phyloP scores from a whole-genome alignment of 2,888 invertebrate genomes.

The Drosophila gaucha region DNA sequence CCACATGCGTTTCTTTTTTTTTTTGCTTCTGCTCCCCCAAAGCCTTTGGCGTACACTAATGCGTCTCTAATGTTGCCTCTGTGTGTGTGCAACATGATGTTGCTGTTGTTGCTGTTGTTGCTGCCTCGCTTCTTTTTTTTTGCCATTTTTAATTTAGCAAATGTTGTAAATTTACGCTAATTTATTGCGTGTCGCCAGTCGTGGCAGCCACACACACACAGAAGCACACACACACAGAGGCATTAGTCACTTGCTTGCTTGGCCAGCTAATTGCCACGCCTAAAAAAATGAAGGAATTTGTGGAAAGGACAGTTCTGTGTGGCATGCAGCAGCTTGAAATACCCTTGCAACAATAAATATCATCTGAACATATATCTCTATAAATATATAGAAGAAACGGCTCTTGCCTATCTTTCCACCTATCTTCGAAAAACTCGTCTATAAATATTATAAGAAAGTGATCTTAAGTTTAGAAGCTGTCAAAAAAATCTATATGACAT shows the following conservation, averaged over 20 bases:
- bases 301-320: slow-evolving; percentile 2
- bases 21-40: neutral
- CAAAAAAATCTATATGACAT: too few relatives aligned
- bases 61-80: slow-evolving; percentile 66
- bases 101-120: slow-evolving; percentile 9
- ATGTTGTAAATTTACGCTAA: slow-evolving; percentile 80
- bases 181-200: slow-evolving; percentile 77
- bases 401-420: too few relatives aligned
- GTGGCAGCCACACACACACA: slow-evolving; percentile 54
- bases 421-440: too few relatives aligned
- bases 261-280: slow-evolving; percentile 70
- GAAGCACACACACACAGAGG: slow-evolving; percentile 28
- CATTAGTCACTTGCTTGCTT: slow-evolving; percentile 75
- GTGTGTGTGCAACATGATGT: slow-evolving; percentile 48
- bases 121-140: slow-evolving; percentile 29
- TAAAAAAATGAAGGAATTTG: slow-evolving; percentile 12
- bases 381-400: slow-evolving; percentile 4
- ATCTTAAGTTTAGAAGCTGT: too few relatives aligned
- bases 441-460: too few relatives aligned
- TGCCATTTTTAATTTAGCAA: slow-evolving; percentile 80
- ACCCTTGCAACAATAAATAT: slow-evolving; percentile 9
- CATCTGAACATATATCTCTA: neutral
- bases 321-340: slow-evolving; percentile 13
- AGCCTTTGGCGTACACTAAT: slow-evolving; percentile 47
- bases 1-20: slow-evolving; percentile 15